Evolutionary conservation across 1,140 invertebrate species (phyloP).

Genomic region (Drosophila kikkawai): DNA sequence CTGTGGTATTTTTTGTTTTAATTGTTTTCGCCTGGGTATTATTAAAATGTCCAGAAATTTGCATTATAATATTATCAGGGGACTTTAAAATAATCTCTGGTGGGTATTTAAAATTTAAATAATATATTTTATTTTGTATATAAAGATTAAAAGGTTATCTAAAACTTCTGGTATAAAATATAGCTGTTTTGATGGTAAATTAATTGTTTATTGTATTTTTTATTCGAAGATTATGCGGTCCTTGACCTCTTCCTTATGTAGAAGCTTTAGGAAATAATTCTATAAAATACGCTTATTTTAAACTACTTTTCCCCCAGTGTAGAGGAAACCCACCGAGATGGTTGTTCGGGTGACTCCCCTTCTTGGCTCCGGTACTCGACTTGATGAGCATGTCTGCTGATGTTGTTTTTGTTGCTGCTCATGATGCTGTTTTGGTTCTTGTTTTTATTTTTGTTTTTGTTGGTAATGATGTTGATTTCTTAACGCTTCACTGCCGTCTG

Average conservation of each 20-base stretch:
- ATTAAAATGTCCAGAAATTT: neutral
- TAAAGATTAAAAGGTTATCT: neutral
- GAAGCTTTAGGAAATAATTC: no score
- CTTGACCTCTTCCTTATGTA: neutral
- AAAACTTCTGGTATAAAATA: neutral
- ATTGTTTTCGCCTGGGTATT: neutral
- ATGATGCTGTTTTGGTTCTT: slow-evolving; percentile 20
- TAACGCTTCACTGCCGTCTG: slow-evolving; percentile 63
- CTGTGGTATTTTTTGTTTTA: neutral
- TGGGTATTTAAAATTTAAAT: neutral
- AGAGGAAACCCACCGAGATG: slow-evolving; percentile 30
- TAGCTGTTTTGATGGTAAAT: neutral
- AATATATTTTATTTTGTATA: neutral
- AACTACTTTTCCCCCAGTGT: slow-evolving; percentile 6
- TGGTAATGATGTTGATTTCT: slow-evolving; percentile 69
- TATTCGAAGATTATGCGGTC: neutral
- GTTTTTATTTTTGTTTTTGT: slow-evolving; percentile 47
- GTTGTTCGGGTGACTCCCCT: slow-evolving; percentile 25
- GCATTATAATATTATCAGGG: neutral
- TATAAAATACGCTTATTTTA: no score
- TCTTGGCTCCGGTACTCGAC: slow-evolving; percentile 56
- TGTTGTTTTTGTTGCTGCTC: slow-evolving; percentile 41
- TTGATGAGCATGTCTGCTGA: slow-evolving; percentile 61
- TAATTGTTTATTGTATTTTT: no score
- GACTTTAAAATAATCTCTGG: neutral